Evolutionary conservation across 1,140 invertebrate genomes (phyloP), one percentile per base, ranked within the genome.

Genomic region (Bombus confusus): DNA sequence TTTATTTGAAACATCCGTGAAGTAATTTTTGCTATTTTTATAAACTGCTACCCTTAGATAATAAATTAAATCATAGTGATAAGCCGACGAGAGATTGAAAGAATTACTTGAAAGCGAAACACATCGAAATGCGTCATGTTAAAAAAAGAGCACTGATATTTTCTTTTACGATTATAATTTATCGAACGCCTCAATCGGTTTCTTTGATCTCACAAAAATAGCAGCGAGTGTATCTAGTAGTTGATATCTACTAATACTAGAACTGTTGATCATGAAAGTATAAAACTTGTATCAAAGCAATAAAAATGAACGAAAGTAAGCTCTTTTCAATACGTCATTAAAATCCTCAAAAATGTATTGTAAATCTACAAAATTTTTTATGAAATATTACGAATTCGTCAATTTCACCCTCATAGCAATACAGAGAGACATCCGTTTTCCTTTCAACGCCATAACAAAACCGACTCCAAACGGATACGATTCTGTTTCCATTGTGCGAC

Each of bases 401-500:
- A n/a, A n/a, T n/a, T n/a, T 15, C 4, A 5, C 12, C 13, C 13
- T n/a, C n/a, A n/a, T 66, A 47, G 15, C 15, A 64, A 39, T 18
- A 5, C 34, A 13, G 8, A 47, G 12, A 9, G 34, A 52, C 25
- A 25, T 62, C 22, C n/a, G 31, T 9, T 47, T 82, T 39, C 5
- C 59, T 43, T 78, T 78, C 28, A 41, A 64, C 39, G 18, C 28
- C 15, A 2, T 43, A 8, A 1, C 18, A 43, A 52, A 66, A n/a
- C 31, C n/a, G 22, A 43, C 18, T 15, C 37, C 22, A n/a, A 79
- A 71, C 39, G 52, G 52, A 69, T 62, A 43, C 31, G 47, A 10
- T 57, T 83, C 64, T 22, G 25, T 68, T 69, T 69, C 64, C 74
- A 78, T 57, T 77, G 68, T 62, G 25, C 83, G 28, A 34, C 25